These are phyloP conservation scores for Sarcoramphus papa DNA, from an alignment of 2,797 vertebrate species.

Conservation along the genomic window DNA sequence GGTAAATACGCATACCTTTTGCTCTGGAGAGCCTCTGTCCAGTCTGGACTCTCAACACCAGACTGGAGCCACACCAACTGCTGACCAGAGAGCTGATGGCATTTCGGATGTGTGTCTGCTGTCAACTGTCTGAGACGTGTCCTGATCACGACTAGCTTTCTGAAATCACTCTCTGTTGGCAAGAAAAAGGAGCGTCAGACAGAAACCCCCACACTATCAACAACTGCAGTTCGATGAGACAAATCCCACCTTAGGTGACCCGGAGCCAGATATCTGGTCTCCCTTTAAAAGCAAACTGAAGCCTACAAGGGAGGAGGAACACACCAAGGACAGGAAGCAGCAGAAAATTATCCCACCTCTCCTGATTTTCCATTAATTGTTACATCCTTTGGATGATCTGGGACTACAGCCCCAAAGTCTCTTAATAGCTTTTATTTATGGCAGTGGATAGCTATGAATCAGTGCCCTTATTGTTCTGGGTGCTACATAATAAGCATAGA, in stretches of 20 bases:
- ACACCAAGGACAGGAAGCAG: background rate
- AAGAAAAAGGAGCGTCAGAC: background rate
- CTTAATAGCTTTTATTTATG: background rate
- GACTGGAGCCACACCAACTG: background rate
- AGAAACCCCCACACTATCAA: background rate
- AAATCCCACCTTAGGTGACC: background rate
- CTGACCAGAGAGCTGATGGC: background rate
- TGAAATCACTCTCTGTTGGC: background rate
- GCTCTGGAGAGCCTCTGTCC: background rate
- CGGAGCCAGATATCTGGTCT: background rate
- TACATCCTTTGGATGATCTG: background rate
- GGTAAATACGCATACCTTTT: fast-evolving
- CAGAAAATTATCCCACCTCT: background rate
- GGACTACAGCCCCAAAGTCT: background rate
- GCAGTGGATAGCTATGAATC: background rate
- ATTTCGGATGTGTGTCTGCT: background rate
- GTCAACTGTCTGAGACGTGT: background rate
- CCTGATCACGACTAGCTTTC: background rate
- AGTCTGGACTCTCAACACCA: background rate
- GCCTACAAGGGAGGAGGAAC: background rate
- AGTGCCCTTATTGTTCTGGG: background rate
- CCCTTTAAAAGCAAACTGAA: background rate
- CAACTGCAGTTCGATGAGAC: background rate
- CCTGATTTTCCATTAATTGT: background rate
- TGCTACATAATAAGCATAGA: background rate